Percentiles rank a stretch among this genome's conserved stretches.
Conservation (phyloP, 1,140 invertebrate genomes). For the Chrysomallon squamiferum region DNA sequence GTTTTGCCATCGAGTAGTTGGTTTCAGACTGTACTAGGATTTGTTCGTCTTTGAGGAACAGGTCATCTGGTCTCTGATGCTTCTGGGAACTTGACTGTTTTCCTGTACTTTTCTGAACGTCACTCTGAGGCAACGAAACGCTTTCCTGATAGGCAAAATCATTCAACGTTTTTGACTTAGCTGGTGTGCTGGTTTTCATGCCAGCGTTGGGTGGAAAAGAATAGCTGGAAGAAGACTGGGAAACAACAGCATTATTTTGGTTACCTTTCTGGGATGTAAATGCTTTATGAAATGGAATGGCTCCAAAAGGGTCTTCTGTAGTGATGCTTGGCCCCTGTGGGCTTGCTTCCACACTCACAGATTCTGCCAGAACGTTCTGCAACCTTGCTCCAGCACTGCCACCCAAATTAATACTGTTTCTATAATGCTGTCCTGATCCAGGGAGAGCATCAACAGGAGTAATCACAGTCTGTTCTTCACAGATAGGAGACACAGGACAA, state of each 20-base stretch:
- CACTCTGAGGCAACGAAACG: background rate
- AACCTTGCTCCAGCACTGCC: slow-evolving; percentile 20
- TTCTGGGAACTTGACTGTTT: slow-evolving; percentile 7
- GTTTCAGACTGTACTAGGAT: slow-evolving; percentile 12
- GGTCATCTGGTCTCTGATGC: slow-evolving; percentile 13
- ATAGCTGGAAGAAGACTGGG: background rate
- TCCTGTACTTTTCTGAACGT: slow-evolving; percentile 5
- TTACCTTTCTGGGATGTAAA: slow-evolving; percentile 15
- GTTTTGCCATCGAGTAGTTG: slow-evolving; percentile 19
- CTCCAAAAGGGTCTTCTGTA: slow-evolving; percentile 69
- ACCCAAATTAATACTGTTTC: slow-evolving; percentile 17
- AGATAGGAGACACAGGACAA: slow-evolving; percentile 30
- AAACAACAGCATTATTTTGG: background rate
- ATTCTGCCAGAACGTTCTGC: slow-evolving; percentile 2
- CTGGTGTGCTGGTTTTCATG: slow-evolving; percentile 8
- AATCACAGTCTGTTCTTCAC: slow-evolving; percentile 22
- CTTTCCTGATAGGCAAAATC: no score
- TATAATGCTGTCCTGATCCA: slow-evolving; percentile 8
- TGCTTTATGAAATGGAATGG: slow-evolving; percentile 67
- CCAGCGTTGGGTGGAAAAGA: background rate
- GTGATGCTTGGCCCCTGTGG: slow-evolving; percentile 5
- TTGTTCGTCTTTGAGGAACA: slow-evolving; percentile 20
- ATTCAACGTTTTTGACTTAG: slow-evolving; percentile 1
- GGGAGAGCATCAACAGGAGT: slow-evolving; percentile 31
- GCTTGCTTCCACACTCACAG: slow-evolving; percentile 1